Evolutionary conservation across 2,797 vertebrate genomes (phyloP), one percentile per base, ranked within the genome.

Genomic region (Cuniculus paca): DNA sequence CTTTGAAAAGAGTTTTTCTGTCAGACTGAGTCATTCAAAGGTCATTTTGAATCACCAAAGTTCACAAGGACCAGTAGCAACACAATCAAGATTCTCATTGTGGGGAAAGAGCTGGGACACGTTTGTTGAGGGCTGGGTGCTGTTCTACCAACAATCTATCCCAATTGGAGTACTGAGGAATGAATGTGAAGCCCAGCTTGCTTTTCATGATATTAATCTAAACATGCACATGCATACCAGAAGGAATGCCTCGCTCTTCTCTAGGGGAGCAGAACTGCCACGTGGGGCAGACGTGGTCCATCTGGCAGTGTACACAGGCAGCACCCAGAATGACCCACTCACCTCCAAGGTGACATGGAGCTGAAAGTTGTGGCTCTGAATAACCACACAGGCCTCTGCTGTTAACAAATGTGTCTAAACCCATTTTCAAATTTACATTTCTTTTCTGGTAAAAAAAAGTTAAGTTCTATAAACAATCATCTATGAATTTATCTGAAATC

Each of bases 401-500:
- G 80, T 7, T 28, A 68, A 22, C 20, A 86, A 79, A 74, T 22
- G 26, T 68, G 58, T 19, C 88, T 36, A 85, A 82, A 90, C 8
- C 12, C 6, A 36, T 79, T 45, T 45, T 86, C 17, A 91, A 75
- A 22, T 52, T 96, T 50, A 61, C 6, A 39, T 75, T 68, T 68
- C 28, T 82, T 84, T 94, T 54, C 28, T 26, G 19, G 22, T n/a
- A 54, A 91, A 83, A 42, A 80, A 65, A 42, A 14, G 48, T 90
- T n/a, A 17, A 75, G 79, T 81, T 39, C 74, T 17, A 22, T 61
- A 83, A 79, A 79, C 4, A 28, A 75, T 70, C 10, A 82, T 39
- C 74, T 82, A 22, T 82, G 65, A 88, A 90, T 80, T 79, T 83
- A 93, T 84, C 77, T 68, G 61, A 96, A 74, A 92, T 79, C 50